Conservation (phyloP, 2,888 invertebrate species). For the Cephonodes hylas region DNA sequence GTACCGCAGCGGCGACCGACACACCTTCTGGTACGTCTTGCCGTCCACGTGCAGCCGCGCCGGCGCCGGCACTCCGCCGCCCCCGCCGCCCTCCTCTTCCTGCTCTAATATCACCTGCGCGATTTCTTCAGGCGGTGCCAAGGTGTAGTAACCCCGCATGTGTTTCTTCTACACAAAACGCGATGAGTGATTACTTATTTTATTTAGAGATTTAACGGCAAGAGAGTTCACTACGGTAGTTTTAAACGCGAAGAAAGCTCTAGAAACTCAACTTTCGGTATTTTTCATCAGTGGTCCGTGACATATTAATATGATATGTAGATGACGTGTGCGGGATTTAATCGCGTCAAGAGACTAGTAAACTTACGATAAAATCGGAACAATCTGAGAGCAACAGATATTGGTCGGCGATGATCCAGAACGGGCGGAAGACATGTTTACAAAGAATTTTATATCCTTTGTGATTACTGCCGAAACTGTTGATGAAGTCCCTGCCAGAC, state of each 20-base stretch:
- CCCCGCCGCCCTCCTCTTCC: neutral
- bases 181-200: neutral
- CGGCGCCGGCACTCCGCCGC: neutral
- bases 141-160: constrained; percentile 1
- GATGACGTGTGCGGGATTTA: no score
- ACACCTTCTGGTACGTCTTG: constrained; percentile 14
- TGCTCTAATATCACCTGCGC: neutral
- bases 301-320: no score
- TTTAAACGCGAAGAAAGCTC: no score
- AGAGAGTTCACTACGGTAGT: no score
- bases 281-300: no score
- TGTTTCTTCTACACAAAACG: neutral
- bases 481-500: neutral
- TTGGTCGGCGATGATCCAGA: neutral
- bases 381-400: constrained; percentile 6
- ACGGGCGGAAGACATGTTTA: neutral
- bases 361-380: neutral
- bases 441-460: neutral
- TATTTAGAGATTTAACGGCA: no score
- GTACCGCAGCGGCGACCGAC: constrained; percentile 1
- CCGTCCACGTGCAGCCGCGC: neutral
- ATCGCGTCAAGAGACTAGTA: neutral
- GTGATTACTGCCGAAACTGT: neutral
- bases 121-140: neutral
- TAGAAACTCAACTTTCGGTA: no score